Conservation (phyloP, 2,888 invertebrate species). For the Eupithecia vulgata region DNA sequence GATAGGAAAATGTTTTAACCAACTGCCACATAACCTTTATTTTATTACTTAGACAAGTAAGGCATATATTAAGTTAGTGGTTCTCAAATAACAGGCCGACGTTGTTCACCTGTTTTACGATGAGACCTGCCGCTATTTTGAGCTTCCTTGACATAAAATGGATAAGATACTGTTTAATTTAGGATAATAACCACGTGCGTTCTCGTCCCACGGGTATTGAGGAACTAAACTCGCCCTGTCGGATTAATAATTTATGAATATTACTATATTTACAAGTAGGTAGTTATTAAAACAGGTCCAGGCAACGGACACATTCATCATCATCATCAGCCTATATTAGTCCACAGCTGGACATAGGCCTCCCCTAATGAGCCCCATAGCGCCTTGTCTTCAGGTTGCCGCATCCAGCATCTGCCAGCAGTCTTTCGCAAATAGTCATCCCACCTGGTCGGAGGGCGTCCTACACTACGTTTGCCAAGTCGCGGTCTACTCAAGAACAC, state of each 20-base stretch:
- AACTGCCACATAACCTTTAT: neutral
- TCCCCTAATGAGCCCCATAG: no score
- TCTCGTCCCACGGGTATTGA: neutral
- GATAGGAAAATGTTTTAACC: neutral
- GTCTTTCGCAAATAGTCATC: no score
- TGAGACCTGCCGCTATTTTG: constrained; percentile 7
- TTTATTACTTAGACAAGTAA: neutral
- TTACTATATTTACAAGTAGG: neutral
- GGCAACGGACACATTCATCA: neutral
- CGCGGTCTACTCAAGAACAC: no score
- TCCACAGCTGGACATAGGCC: no score
- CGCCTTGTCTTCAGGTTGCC: no score
- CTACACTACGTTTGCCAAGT: no score
- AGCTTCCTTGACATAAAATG: constrained; percentile 30
- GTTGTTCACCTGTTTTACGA: constrained; percentile 27
- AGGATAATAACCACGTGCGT: constrained; percentile 16
- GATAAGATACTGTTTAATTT: constrained; percentile 29
- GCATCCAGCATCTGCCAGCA: no score
- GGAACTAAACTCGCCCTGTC: neutral
- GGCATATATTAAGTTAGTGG: neutral
- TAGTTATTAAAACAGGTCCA: neutral
- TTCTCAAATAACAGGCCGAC: neutral
- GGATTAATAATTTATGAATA: neutral
- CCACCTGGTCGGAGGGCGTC: no score
- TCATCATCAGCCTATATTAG: no score